Conservation (phyloP, 64 coral and sea anemone species). For the Trachythela sp. region DNA sequence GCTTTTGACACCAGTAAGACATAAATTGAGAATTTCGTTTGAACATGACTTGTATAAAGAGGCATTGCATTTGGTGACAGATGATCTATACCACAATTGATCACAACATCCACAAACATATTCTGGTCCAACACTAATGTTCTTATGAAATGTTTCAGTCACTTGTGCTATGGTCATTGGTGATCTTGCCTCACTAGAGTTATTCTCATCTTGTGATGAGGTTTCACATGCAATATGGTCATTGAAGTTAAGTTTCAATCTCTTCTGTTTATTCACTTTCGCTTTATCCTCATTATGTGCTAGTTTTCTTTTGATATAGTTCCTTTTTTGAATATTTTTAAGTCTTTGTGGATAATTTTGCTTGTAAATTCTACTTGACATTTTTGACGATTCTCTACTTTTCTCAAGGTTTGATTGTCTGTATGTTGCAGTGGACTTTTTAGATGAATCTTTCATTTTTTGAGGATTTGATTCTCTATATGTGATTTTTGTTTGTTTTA, state of each 20-base stretch:
- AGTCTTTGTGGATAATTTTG: neutral
- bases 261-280: neutral
- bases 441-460: too few relatives aligned
- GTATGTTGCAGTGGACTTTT: too few relatives aligned
- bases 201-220: neutral
- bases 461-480: neutral
- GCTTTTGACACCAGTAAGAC: too few relatives aligned
- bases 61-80: too few relatives aligned
- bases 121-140: slow-evolving; percentile 7
- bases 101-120: too few relatives aligned
- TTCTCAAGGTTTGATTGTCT: neutral
- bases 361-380: neutral
- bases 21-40: too few relatives aligned
- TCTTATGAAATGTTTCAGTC: neutral
- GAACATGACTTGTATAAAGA: neutral
- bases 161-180: neutral
- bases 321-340: too few relatives aligned
- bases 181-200: neutral
- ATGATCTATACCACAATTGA: too few relatives aligned
- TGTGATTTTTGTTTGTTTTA: too few relatives aligned
- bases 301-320: neutral
- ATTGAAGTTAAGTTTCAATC: neutral
- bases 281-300: too few relatives aligned
- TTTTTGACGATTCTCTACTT: neutral
- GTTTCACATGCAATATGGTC: neutral